phyloP scores from a whole-genome alignment of 2,113 vertebrate species.

The Pao palembangensis region DNA sequence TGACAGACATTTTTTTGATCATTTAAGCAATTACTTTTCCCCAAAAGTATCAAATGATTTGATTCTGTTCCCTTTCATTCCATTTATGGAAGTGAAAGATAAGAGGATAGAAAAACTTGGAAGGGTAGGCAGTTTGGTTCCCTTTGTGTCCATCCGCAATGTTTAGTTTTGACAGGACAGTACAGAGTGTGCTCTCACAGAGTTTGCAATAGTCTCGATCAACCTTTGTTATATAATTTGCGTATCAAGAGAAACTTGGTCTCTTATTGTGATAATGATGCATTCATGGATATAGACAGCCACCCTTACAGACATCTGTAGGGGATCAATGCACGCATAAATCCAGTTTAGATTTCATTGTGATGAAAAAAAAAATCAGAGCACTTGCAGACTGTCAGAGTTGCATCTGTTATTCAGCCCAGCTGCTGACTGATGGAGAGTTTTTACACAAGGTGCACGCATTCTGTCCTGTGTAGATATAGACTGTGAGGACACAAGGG shows the following conservation, averaged over 20 bases:
- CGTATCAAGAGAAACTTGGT: slow-evolving; percentile 53
- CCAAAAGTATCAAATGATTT: neutral
- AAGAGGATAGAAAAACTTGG: slow-evolving; percentile 21
- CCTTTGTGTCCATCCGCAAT: slow-evolving; percentile 23
- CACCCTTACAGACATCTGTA: slow-evolving; percentile 23
- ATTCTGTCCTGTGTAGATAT: slow-evolving; percentile 30
- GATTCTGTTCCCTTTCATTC: slow-evolving; percentile 22
- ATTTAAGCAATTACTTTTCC: neutral
- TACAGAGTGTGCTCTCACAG: slow-evolving; percentile 34
- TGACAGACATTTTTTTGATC: slow-evolving; percentile 3
- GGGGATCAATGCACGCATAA: slow-evolving; percentile 23
- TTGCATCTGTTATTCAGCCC: slow-evolving; percentile 43
- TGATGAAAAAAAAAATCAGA: slow-evolving; percentile 22
- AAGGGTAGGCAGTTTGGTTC: slow-evolving; percentile 15
- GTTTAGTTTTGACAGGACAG: slow-evolving; percentile 44
- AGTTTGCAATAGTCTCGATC: slow-evolving; percentile 50
- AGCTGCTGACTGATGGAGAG: slow-evolving; percentile 20
- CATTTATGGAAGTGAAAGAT: slow-evolving; percentile 44
- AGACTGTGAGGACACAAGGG: slow-evolving; percentile 7
- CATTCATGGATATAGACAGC: slow-evolving; percentile 32
- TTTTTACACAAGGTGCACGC: slow-evolving; percentile 30
- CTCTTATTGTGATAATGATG: slow-evolving; percentile 46
- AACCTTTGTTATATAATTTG: slow-evolving; percentile 55
- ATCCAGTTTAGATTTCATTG: too few relatives aligned
- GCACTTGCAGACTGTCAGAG: slow-evolving; percentile 19